Conservation (phyloP, 2,888 invertebrate genomes). For the Cerceris ruficornis region DNA sequence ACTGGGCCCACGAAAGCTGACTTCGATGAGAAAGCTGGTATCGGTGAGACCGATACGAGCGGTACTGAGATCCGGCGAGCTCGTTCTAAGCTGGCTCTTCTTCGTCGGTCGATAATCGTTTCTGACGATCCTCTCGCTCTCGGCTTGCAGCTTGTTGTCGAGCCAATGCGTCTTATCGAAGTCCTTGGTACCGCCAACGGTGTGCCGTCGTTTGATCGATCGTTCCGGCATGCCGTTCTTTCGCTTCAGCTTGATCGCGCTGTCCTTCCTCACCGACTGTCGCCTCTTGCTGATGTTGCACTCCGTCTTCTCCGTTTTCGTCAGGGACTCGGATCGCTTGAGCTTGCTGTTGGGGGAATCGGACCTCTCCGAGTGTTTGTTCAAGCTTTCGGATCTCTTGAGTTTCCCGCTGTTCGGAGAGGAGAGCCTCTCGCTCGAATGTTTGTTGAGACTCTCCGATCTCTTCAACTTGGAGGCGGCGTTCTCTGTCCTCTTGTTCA, state of each 20-base stretch:
- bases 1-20: conserved; percentile 83
- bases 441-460: conserved; percentile 85
- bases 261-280: conserved; percentile 82
- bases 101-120: conserved; percentile 83
- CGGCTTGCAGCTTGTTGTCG: conserved; percentile 83
- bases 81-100: conserved; percentile 84
- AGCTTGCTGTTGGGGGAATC: conserved; percentile 82
- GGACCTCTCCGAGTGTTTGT: conserved; percentile 82
- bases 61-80: conserved; percentile 85
- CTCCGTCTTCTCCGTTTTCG: conserved; percentile 90
- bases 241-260: conserved; percentile 86
- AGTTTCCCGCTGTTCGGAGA: conserved; percentile 76
- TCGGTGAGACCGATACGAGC: conserved; percentile 76
- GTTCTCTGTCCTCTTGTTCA: conserved; percentile 84
- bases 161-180: conserved; percentile 86
- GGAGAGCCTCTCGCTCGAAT: conserved; percentile 74
- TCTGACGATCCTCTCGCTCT: conserved; percentile 80
- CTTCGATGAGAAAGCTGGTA: conserved; percentile 82
- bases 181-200: conserved; percentile 96
- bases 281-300: conserved; percentile 90
- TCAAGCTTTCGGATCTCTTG: conserved; percentile 84
- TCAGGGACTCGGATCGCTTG: conserved; percentile 86
- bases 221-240: conserved; percentile 91
- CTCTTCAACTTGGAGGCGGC: conserved; percentile 84
- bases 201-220: conserved; percentile 94